Conservation (phyloP, 2,113 vertebrate species). For the Holacanthus passer region DNA sequence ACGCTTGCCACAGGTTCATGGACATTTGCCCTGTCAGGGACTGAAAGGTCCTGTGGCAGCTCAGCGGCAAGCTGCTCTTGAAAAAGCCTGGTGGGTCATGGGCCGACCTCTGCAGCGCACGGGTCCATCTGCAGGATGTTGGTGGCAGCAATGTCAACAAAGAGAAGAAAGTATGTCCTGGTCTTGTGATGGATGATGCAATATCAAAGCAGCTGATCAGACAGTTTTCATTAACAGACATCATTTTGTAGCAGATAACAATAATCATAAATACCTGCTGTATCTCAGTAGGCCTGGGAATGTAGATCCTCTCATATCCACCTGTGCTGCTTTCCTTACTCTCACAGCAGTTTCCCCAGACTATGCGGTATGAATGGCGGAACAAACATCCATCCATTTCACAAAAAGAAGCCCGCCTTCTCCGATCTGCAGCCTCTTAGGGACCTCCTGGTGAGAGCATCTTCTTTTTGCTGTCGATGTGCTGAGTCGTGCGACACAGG, state of each 20-base stretch:
- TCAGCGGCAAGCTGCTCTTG: background rate
- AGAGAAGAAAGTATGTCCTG: background rate
- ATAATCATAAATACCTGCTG: background rate
- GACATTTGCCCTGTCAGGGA: background rate
- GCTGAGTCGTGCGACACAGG: background rate
- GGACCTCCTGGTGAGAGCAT: background rate
- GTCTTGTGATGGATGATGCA: background rate
- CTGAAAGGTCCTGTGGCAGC: background rate
- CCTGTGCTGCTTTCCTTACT: background rate
- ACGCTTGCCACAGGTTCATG: background rate
- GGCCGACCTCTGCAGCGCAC: background rate
- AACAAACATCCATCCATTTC: background rate
- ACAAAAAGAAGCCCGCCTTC: background rate
- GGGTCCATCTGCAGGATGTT: background rate
- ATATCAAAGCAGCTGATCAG: background rate
- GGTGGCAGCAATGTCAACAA: background rate
- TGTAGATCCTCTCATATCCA: background rate
- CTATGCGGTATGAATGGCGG: background rate
- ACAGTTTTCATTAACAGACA: background rate
- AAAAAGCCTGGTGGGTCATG: background rate
- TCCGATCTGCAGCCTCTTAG: background rate
- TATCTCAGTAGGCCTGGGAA: background rate
- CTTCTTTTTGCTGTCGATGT: background rate
- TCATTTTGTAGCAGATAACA: background rate
- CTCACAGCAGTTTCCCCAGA: background rate